Evolutionary conservation across 2,113 vertebrate species (phyloP).

Genomic region (Puffinus mauretanicus): DNA sequence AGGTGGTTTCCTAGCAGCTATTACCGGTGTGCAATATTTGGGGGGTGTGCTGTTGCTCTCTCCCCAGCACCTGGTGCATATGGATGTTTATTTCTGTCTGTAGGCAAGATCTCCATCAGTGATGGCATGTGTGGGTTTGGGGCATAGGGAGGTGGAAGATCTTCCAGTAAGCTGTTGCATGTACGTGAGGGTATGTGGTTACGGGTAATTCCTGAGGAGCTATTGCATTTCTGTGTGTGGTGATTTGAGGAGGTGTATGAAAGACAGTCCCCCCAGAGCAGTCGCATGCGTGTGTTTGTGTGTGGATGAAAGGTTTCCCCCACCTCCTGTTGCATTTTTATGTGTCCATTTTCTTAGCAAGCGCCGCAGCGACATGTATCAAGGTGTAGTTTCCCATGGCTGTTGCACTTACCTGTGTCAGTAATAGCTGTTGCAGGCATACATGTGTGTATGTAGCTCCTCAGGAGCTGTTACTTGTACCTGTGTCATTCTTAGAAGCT

Average conservation of each 20-base stretch:
- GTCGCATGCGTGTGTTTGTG: fast-evolving
- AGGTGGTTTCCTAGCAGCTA: not conserved
- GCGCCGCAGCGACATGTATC: not conserved
- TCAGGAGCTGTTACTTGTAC: not conserved
- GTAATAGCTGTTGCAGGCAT: not conserved
- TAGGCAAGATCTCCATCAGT: not conserved
- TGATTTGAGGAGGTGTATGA: not conserved
- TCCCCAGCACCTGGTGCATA: not conserved
- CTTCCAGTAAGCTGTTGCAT: not conserved
- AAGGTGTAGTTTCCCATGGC: not conserved
- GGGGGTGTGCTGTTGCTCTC: not conserved
- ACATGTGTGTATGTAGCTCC: not conserved
- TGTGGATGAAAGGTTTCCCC: not conserved
- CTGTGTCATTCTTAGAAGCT: not conserved
- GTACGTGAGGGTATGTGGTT: not conserved
- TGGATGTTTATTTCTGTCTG: not conserved
- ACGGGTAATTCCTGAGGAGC: not conserved
- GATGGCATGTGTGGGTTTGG: not conserved
- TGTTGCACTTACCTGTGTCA: not conserved
- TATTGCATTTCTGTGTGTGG: not conserved
- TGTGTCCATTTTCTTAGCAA: not conserved
- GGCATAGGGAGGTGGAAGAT: not conserved
- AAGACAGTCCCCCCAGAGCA: not conserved
- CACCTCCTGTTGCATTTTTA: not conserved
- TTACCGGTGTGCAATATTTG: not conserved